These are phyloP conservation scores for Triops cancriformis DNA, from an alignment of 1,140 invertebrate genomes.

Conservation along the genomic window DNA sequence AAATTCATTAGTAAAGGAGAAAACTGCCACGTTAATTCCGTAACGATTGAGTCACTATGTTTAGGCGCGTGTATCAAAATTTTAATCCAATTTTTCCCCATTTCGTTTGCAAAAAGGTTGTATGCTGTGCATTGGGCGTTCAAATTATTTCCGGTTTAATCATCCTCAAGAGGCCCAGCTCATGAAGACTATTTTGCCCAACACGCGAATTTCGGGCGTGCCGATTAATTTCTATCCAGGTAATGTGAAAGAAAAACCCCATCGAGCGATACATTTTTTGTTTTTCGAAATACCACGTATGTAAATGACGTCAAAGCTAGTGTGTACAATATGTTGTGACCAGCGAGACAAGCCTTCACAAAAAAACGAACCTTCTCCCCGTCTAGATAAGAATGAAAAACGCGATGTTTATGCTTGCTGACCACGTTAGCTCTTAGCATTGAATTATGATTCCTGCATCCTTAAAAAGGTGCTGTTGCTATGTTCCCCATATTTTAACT, in stretches of 20 bases:
- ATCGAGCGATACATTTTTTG: background rate
- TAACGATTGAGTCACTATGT: too few relatives aligned
- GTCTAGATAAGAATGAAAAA: background rate
- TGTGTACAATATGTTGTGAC: background rate
- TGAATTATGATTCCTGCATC: background rate
- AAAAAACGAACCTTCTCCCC: background rate
- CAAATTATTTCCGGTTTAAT: constrained; percentile 81
- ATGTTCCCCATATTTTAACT: background rate
- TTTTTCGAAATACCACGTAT: background rate
- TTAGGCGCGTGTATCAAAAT: background rate
- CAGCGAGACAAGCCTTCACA: background rate
- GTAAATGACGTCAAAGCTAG: background rate
- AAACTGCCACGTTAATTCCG: too few relatives aligned
- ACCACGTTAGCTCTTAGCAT: background rate
- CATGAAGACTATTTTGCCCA: constrained; percentile 67
- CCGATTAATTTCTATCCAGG: constrained; percentile 46
- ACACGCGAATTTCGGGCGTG: constrained; percentile 65
- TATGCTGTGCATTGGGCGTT: constrained; percentile 77
- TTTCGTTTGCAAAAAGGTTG: constrained; percentile 49
- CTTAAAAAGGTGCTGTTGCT: background rate
- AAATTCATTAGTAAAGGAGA: too few relatives aligned
- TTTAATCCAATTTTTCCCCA: constrained; percentile 17
- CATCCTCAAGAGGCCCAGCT: constrained; percentile 77
- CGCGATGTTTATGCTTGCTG: background rate
- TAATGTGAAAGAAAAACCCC: constrained; percentile 31